Percentiles rank a stretch among this genome's conserved stretches.
Evolutionary conservation across 2,888 invertebrate species (phyloP).

Genomic region (Nudaria mundana): DNA sequence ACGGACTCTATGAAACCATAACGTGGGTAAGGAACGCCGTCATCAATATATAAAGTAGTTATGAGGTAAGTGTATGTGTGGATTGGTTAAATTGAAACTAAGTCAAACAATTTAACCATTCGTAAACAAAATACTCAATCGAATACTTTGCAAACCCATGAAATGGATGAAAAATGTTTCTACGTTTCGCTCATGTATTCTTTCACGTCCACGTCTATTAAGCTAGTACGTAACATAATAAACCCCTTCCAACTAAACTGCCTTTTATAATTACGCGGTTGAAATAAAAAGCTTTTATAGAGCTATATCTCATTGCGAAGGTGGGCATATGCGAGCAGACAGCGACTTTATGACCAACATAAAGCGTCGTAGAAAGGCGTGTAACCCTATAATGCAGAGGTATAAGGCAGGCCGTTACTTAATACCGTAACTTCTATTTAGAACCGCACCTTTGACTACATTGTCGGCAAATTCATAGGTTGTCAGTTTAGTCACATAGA

Average conservation of each 20-base stretch:
- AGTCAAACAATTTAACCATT: too few relatives aligned
- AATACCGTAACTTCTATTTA: conserved; percentile 71
- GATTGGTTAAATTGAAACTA: too few relatives aligned
- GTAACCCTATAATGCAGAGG: conserved; percentile 42
- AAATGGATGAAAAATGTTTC: too few relatives aligned
- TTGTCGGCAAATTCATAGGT: conserved; percentile 59
- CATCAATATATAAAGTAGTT: too few relatives aligned
- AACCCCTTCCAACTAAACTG: conserved; percentile 20
- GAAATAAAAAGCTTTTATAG: conserved; percentile 47
- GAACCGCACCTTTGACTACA: conserved; percentile 45
- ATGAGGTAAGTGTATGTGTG: too few relatives aligned
- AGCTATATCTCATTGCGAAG: conserved; percentile 49
- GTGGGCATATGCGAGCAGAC: conserved; percentile 47
- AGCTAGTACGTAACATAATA: conserved; percentile 3
- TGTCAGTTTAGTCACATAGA: conserved; percentile 47
- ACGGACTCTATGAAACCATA: too few relatives aligned
- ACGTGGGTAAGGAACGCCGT: too few relatives aligned
- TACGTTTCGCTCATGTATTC: too few relatives aligned
- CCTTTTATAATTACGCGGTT: conserved; percentile 32
- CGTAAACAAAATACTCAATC: too few relatives aligned
- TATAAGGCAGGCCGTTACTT: conserved; percentile 54
- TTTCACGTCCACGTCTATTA: conserved; percentile 14
- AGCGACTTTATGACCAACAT: conserved; percentile 59
- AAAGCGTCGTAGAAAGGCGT: conserved; percentile 52
- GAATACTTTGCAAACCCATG: too few relatives aligned